Conservation (phyloP, 2,113 vertebrate species). For the Andinoacara biseriatus region DNA sequence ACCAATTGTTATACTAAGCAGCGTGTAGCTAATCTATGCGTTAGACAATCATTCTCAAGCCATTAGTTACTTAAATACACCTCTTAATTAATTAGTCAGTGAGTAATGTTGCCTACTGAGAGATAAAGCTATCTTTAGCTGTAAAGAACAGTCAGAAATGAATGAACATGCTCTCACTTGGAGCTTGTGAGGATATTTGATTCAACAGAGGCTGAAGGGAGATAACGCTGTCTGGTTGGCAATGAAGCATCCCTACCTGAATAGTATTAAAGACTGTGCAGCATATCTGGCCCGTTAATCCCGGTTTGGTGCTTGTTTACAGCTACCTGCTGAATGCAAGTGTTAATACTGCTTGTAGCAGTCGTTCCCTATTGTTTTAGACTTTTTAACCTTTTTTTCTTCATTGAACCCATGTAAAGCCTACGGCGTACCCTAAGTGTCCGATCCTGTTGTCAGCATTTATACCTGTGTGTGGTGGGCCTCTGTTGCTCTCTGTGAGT, state of each 20-base stretch:
- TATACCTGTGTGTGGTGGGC: too few species aligned
- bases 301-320: constrained; percentile 17
- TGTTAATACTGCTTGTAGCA: background rate
- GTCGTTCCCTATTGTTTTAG: background rate
- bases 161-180: constrained; percentile 5
- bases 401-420: background rate
- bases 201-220: constrained; percentile 23
- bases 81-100: constrained; percentile 62
- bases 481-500: too few species aligned
- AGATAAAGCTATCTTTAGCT: constrained; percentile 19
- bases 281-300: constrained; percentile 21
- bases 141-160: constrained; percentile 4
- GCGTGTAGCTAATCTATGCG: constrained; percentile 51
- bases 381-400: background rate
- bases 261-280: background rate
- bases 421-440: too few species aligned
- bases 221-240: constrained; percentile 7
- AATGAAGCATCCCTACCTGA: constrained; percentile 17
- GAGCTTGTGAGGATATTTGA: constrained; percentile 31
- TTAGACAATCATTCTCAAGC: constrained; percentile 55
- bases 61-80: constrained; percentile 61
- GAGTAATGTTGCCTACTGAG: constrained; percentile 50
- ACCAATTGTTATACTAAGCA: constrained; percentile 38
- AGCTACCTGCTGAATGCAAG: background rate
- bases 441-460: too few species aligned